Percentiles rank a stretch among this genome's conserved stretches.
These are phyloP conservation scores for Acronicta alni DNA, from an alignment of 2,888 invertebrate species.

Conservation along the genomic window DNA sequence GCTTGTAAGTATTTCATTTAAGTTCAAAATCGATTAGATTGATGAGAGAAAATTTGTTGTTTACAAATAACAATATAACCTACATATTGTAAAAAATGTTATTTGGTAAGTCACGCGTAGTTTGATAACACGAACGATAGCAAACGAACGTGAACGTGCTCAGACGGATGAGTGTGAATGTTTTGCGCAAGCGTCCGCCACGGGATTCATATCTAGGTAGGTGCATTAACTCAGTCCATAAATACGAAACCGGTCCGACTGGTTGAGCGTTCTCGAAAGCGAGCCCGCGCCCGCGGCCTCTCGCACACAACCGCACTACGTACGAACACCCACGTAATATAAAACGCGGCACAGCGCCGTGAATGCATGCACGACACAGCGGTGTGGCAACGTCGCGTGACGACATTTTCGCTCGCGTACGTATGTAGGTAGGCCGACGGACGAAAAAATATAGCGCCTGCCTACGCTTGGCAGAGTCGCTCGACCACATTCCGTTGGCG, in stretches of 20 bases:
- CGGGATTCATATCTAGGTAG: slow-evolving; percentile 86
- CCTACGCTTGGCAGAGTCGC: slow-evolving; percentile 87
- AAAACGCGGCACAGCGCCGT: slow-evolving; percentile 76
- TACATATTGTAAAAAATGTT: slow-evolving; percentile 69
- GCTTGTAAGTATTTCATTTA: not conserved
- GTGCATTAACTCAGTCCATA: slow-evolving; percentile 87
- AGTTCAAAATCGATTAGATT: slow-evolving; percentile 7
- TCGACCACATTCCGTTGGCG: slow-evolving; percentile 88
- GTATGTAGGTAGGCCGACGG: slow-evolving; percentile 85
- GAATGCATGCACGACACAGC: slow-evolving; percentile 84
- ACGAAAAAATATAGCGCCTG: slow-evolving; percentile 87
- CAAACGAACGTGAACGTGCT: slow-evolving; percentile 72
- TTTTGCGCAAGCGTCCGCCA: slow-evolving; percentile 84
- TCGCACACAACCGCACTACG: slow-evolving; percentile 79
- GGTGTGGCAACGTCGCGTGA: slow-evolving; percentile 89
- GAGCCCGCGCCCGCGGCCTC: slow-evolving; percentile 83
- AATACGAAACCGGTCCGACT: slow-evolving; percentile 87
- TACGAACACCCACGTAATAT: slow-evolving; percentile 85
- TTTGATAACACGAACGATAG: slow-evolving; percentile 72
- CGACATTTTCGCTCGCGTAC: slow-evolving; percentile 90
- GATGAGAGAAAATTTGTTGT: slow-evolving; percentile 62
- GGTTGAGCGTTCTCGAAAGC: slow-evolving; percentile 89
- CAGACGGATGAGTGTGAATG: slow-evolving; percentile 69
- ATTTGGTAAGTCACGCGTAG: slow-evolving; percentile 67
- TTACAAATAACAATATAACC: slow-evolving; percentile 75